These are phyloP conservation scores for Mionectes olivaceus DNA, from an alignment of 2,797 vertebrate species.

Conservation along the genomic window DNA sequence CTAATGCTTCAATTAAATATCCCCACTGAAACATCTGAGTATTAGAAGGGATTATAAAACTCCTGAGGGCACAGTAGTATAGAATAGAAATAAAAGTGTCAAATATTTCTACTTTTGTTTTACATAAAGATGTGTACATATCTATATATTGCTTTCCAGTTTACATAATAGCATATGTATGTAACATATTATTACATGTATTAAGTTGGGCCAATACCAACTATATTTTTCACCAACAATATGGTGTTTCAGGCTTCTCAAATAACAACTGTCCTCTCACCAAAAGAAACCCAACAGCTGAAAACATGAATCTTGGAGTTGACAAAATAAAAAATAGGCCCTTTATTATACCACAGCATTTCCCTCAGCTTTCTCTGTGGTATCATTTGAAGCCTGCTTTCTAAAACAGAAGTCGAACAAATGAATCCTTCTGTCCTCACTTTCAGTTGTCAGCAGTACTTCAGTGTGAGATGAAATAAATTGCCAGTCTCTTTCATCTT, in stretches of 20 bases:
- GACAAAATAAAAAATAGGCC: constrained; percentile 27
- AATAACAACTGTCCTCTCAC: not conserved
- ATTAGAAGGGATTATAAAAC: not conserved
- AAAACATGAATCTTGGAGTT: constrained; percentile 57
- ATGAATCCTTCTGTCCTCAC: constrained; percentile 83
- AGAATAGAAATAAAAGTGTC: not conserved
- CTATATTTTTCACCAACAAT: not conserved
- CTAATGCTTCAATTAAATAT: not conserved
- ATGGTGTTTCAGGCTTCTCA: not conserved
- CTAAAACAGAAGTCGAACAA: constrained; percentile 82
- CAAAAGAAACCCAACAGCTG: not conserved
- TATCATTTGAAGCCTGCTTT: constrained; percentile 79
- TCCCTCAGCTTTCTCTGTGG: constrained; percentile 59
- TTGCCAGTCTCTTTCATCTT: constrained; percentile 80
- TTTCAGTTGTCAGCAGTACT: constrained; percentile 81
- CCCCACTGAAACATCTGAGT: not conserved
- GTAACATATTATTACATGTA: not conserved
- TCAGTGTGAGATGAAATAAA: constrained; percentile 80
- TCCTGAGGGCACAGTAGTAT: not conserved
- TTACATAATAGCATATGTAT: not conserved
- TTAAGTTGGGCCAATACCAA: not conserved
- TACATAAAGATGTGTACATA: not conserved
- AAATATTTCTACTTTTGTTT: not conserved
- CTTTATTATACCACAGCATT: constrained; percentile 51
- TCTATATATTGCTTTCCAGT: not conserved